Percentiles rank a stretch among this genome's conserved stretches.
Conservation (phyloP, 2,113 vertebrate species). For the Atlantisia rogersi region DNA sequence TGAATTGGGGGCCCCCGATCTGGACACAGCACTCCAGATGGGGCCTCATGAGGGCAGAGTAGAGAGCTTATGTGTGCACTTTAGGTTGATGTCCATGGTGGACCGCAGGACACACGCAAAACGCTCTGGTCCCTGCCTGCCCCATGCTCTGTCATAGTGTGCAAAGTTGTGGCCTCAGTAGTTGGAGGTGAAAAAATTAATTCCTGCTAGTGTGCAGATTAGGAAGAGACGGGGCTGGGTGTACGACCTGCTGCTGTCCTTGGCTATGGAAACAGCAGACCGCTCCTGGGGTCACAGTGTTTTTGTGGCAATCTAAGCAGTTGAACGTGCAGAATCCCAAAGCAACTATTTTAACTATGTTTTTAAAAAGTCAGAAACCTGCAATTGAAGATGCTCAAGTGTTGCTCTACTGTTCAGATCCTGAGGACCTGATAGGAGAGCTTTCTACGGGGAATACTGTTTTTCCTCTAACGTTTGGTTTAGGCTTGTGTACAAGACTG, state of each 20-base stretch:
- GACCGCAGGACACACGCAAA: rapidly evolving
- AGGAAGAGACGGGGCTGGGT: neutral
- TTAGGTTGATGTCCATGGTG: neutral
- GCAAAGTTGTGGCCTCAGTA: neutral
- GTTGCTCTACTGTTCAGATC: neutral
- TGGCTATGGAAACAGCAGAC: neutral
- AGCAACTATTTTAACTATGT: neutral
- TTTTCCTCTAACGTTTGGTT: neutral
- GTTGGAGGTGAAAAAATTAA: neutral
- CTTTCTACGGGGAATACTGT: neutral
- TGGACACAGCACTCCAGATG: too few relatives aligned
- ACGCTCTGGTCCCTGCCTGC: neutral
- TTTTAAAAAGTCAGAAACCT: neutral
- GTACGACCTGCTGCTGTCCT: neutral
- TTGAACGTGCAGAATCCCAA: neutral
- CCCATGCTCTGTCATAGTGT: rapidly evolving
- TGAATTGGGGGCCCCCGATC: too few relatives aligned
- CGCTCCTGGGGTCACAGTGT: neutral
- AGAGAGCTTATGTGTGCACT: neutral
- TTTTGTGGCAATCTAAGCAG: neutral
- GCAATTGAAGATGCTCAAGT: neutral
- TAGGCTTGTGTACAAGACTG: neutral
- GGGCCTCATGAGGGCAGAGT: too few relatives aligned
- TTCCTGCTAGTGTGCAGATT: neutral
- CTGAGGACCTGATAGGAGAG: neutral